Percentiles rank a stretch among this genome's conserved stretches.
Conservation (phyloP, 2,113 vertebrate genomes). For the Euleptes europaea region DNA sequence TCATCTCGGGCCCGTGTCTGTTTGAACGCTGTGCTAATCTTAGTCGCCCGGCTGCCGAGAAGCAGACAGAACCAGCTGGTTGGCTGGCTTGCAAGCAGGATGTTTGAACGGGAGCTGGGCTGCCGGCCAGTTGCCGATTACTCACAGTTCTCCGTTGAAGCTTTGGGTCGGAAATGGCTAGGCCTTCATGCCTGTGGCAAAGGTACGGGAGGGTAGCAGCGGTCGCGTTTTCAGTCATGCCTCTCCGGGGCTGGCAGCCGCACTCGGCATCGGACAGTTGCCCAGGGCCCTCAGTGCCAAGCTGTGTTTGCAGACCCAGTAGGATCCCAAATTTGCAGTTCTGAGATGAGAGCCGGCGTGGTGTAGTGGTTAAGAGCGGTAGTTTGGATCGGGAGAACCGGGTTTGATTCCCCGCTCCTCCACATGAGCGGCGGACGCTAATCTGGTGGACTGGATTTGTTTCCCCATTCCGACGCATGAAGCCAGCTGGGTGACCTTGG, state of each 20-base stretch:
- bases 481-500: too few relatives aligned
- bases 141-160: neutral
- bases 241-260: neutral
- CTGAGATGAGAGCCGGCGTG: too few relatives aligned
- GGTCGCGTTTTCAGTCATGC: neutral
- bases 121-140: conserved; percentile 12
- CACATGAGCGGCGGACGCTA: too few relatives aligned
- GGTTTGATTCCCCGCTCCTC: too few relatives aligned
- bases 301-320: too few relatives aligned
- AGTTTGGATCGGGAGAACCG: too few relatives aligned
- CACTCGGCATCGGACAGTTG: neutral
- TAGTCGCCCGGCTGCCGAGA: neutral
- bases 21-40: neutral
- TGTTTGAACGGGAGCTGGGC: conserved; percentile 30
- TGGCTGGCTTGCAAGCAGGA: conserved; percentile 9
- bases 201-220: neutral
- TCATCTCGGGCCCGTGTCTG: neutral
- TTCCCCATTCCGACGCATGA: too few relatives aligned
- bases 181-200: neutral
- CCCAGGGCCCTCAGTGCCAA: too few relatives aligned
- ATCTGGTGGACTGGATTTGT: too few relatives aligned
- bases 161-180: conserved; percentile 3
- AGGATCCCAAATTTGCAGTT: neutral
- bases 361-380: too few relatives aligned
- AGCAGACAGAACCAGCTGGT: conserved; percentile 7